These are phyloP conservation scores for Ceraclea dissimilis DNA, from an alignment of 2,888 invertebrate species.

Conservation along the genomic window DNA sequence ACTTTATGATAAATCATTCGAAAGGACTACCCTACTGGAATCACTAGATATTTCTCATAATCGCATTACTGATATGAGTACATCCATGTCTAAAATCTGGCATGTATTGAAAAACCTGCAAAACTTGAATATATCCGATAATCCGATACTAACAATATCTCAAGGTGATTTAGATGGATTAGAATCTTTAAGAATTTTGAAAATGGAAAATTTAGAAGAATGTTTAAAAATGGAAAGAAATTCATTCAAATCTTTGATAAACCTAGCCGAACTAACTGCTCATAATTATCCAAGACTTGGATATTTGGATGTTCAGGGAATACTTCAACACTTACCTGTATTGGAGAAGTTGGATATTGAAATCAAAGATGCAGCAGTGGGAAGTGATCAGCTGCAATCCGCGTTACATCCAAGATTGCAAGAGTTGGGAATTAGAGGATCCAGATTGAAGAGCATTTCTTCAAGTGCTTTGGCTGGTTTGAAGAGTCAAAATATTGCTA, in stretches of 20 bases:
- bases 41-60: slow-evolving; percentile 72
- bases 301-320: slow-evolving; percentile 78
- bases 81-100: slow-evolving; percentile 59
- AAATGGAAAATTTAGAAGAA: slow-evolving; percentile 58
- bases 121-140: slow-evolving; percentile 70
- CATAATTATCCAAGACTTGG: slow-evolving; percentile 73
- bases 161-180: slow-evolving; percentile 70
- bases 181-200: slow-evolving; percentile 55
- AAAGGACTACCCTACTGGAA: slow-evolving; percentile 72
- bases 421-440: slow-evolving; percentile 67
- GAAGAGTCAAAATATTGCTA: slow-evolving; percentile 60
- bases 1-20: slow-evolving; percentile 61
- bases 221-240: slow-evolving; percentile 75
- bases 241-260: slow-evolving; percentile 65
- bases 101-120: slow-evolving; percentile 63
- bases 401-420: slow-evolving; percentile 70
- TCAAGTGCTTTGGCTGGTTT: slow-evolving; percentile 79
- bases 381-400: slow-evolving; percentile 73
- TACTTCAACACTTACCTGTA: slow-evolving; percentile 66
- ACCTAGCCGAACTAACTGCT: slow-evolving; percentile 62
- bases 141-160: slow-evolving; percentile 70
- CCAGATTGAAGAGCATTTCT: slow-evolving; percentile 66
- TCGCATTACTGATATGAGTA: slow-evolving; percentile 51
- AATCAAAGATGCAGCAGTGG: slow-evolving; percentile 74
- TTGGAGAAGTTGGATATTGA: slow-evolving; percentile 75